A percentile compares a stretch with the other conserved stretches of the same genome.
These are phyloP conservation scores for Sterna hirundo DNA, from an alignment of 2,113 vertebrate genomes.

Conservation along the genomic window DNA sequence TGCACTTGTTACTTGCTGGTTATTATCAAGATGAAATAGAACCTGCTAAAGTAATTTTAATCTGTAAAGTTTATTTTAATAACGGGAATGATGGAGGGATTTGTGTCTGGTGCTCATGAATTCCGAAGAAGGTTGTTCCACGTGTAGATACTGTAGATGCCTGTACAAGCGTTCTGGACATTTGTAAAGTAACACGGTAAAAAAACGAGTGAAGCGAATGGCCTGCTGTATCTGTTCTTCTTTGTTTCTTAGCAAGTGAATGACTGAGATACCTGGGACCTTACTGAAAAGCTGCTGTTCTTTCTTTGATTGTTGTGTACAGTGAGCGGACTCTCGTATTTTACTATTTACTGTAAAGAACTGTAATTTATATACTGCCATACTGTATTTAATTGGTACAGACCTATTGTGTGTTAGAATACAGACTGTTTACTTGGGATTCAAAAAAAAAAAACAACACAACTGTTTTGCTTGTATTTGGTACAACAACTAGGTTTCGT, in stretches of 20 bases:
- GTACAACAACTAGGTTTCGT: background rate
- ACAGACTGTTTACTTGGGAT: constrained; percentile 85
- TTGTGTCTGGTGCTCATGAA: constrained; percentile 53
- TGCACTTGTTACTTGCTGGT: constrained; percentile 54
- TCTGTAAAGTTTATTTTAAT: constrained; percentile 54
- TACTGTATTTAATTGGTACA: constrained; percentile 93
- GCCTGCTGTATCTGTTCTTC: constrained; percentile 74
- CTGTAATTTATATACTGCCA: constrained; percentile 95
- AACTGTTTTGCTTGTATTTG: constrained; percentile 44
- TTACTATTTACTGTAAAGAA: constrained; percentile 92
- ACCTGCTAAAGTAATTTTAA: constrained; percentile 61
- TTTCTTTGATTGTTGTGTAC: constrained; percentile 86
- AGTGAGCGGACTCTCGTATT: constrained; percentile 87
- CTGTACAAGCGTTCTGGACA: constrained; percentile 22
- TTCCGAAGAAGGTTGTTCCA: constrained; percentile 49
- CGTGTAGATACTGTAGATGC: constrained; percentile 66
- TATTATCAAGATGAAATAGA: constrained; percentile 43
- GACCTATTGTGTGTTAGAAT: constrained; percentile 89
- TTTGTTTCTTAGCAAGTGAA: constrained; percentile 59
- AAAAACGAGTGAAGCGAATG: constrained; percentile 66
- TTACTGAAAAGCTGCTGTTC: constrained; percentile 93
- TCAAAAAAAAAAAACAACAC: constrained; percentile 14
- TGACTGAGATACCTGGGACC: constrained; percentile 79
- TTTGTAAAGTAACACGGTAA: constrained; percentile 61
- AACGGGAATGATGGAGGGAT: constrained; percentile 57